Evolutionary conservation across 2,113 vertebrate genomes (phyloP), one percentile per base, ranked within the genome.

Genomic region (Melanerpes aurifrons): DNA sequence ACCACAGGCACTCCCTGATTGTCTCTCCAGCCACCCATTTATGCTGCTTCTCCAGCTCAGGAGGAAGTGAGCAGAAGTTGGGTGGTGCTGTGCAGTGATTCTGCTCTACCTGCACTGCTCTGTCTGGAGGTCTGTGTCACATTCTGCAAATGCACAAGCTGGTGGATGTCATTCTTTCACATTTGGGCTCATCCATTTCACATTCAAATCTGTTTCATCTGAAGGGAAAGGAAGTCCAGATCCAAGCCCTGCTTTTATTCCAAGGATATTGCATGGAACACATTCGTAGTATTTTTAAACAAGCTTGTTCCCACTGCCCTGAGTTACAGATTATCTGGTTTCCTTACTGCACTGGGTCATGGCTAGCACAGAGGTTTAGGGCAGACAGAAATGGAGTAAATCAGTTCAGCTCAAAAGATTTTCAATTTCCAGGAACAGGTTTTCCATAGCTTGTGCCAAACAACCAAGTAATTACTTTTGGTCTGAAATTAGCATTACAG

Each of bases 371-470:
- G 92, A 90, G 37, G 78, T 86, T 89, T 79, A 78, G 64, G 54
- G 48, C 53, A 20, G 16, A 32, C 79, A 43, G 28, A 92, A 77
- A 82, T 40, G 71, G 7, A 24, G 6, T 48, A 62, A 62, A 85
- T 84, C 37, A 83, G 5, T 68, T 92, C 24, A 91, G 7, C 28
- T 81, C 21, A 48, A 77, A 82, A 79, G n/a, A 43, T 67, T 86
- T 87, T 87, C 25, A 77, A 25, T 90, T 75, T 83, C 48, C 53
- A 76, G 35, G 40, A 73, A 74, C 26, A 64, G 82, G 15, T 91
- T 95, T 94, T 81, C 81, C 80, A 75, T 29, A 92, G 59, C 63
- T 88, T 93, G 83, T 91, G 81, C 76, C 77, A 94, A 94, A 82
- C 31, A 14, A 67, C 45, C 18, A 59, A 66, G 12, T 75, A 13